phyloP scores from a whole-genome alignment of 1,140 invertebrate genomes.

The Pseudoatta argentina region DNA sequence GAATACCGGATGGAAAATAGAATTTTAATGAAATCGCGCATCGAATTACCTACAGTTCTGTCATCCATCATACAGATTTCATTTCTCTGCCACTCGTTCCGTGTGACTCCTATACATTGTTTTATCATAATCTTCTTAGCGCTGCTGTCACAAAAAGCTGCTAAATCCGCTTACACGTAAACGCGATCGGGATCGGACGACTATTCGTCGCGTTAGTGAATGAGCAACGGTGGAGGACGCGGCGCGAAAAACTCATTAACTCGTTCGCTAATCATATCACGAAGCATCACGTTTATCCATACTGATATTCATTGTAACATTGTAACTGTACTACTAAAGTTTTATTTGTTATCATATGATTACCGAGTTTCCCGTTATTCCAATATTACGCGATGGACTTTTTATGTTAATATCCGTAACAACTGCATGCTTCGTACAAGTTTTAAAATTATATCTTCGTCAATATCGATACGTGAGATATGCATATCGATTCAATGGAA shows the following conservation, averaged over 20 bases:
- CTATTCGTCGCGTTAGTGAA: conserved; percentile 16
- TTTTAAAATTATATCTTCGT: conserved; percentile 32
- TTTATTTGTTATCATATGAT: conserved; percentile 45
- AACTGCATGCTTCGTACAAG: background rate
- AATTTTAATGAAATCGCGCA: conserved; percentile 43
- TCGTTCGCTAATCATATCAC: conserved; percentile 36
- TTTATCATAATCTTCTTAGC: conserved; percentile 56
- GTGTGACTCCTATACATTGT: conserved; percentile 39
- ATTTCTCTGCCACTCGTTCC: conserved; percentile 1
- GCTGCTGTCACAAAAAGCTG: conserved; percentile 45
- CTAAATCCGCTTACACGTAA: conserved; percentile 54
- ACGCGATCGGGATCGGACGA: conserved; percentile 29
- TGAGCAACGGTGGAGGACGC: background rate
- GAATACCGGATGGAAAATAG: conserved; percentile 26
- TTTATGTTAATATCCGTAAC: conserved; percentile 13
- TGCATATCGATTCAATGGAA: conserved; percentile 1
- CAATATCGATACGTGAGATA: conserved; percentile 7
- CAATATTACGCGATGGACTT: background rate
- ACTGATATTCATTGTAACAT: conserved; percentile 4
- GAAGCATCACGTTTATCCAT: conserved; percentile 7
- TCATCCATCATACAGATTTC: conserved; percentile 26
- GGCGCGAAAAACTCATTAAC: conserved; percentile 53
- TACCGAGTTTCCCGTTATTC: conserved; percentile 21
- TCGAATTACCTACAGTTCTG: conserved; percentile 16
- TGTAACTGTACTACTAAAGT: background rate